Conservation (phyloP, 1,140 invertebrate species). For the Pogonomyrmex californicus region DNA sequence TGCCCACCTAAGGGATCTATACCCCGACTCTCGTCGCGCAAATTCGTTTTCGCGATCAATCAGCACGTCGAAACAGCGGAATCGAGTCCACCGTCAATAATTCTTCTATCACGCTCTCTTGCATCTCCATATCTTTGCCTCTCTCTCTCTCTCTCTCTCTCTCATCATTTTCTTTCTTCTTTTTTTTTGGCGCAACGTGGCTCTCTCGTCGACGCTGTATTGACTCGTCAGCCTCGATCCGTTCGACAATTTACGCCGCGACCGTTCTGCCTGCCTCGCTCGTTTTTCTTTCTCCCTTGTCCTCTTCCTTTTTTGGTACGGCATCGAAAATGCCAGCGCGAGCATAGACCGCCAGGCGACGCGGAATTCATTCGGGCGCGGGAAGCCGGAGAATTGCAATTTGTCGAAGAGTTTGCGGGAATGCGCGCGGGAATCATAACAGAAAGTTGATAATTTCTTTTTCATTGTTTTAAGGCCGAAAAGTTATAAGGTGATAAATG, state of each 20-base stretch:
- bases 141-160: not conserved
- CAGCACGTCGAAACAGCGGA: constrained; percentile 58
- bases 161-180: not conserved
- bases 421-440: not conserved
- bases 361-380: not conserved
- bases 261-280: constrained; percentile 46
- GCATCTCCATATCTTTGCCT: constrained; percentile 17
- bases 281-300: constrained; percentile 50
- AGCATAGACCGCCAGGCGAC: constrained; percentile 43
- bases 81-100: constrained; percentile 61
- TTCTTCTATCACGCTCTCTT: constrained; percentile 45
- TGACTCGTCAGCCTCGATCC: constrained; percentile 66
- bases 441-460: constrained; percentile 13
- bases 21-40: constrained; percentile 39
- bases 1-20: constrained; percentile 46
- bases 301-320: constrained; percentile 20
- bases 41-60: constrained; percentile 63
- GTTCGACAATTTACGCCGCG: constrained; percentile 63
- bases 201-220: constrained; percentile 57
- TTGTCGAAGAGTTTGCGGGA: constrained; percentile 14
- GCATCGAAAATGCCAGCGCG: constrained; percentile 49
- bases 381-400: not conserved
- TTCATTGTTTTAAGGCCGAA: constrained; percentile 12
- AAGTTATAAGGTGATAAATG: constrained; percentile 47
- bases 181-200: constrained; percentile 55